These are phyloP conservation scores for Neosalanx taihuensis DNA, from an alignment of 2,797 vertebrate genomes.

Conservation along the genomic window DNA sequence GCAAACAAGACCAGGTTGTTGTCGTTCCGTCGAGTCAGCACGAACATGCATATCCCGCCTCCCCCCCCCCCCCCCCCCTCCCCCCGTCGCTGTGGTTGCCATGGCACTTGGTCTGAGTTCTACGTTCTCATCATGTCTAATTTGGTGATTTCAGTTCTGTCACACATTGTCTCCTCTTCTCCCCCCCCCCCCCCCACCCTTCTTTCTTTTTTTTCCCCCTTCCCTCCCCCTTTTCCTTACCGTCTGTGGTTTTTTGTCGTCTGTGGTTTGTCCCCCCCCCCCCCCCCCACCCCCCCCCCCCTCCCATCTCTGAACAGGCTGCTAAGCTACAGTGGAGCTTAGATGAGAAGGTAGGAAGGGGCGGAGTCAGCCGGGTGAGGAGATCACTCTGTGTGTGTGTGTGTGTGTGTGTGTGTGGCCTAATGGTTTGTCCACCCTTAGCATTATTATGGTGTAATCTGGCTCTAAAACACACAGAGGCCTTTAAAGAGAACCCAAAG, in stretches of 20 bases:
- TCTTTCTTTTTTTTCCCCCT: constrained; percentile 37
- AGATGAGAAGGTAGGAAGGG: constrained; percentile 79
- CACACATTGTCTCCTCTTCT: constrained; percentile 38
- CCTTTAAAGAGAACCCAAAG: background rate
- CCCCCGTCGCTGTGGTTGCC: constrained; percentile 38
- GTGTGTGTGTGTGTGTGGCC: constrained; percentile 30
- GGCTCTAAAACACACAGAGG: too few species aligned
- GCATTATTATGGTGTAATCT: too few species aligned
- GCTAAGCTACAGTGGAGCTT: constrained; percentile 79
- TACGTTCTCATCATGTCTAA: constrained; percentile 39
- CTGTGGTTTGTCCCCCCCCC: constrained; percentile 39
- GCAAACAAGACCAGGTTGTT: too few species aligned
- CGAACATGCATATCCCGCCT: background rate
- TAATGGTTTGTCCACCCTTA: background rate
- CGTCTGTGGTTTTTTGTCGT: constrained; percentile 40
- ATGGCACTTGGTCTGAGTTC: constrained; percentile 29
- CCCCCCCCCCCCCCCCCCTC: constrained; percentile 40
- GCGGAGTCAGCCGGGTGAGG: constrained; percentile 75
- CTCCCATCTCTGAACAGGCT: constrained; percentile 76
- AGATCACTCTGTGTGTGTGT: constrained; percentile 55
- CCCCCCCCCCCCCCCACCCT: too few species aligned
- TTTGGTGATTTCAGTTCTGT: constrained; percentile 54
- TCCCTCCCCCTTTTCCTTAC: constrained; percentile 42
- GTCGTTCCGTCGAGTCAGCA: too few species aligned
- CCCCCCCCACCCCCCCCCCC: too few species aligned